Conservation (phyloP, 2,113 vertebrate species). For the Elachura formosa region DNA sequence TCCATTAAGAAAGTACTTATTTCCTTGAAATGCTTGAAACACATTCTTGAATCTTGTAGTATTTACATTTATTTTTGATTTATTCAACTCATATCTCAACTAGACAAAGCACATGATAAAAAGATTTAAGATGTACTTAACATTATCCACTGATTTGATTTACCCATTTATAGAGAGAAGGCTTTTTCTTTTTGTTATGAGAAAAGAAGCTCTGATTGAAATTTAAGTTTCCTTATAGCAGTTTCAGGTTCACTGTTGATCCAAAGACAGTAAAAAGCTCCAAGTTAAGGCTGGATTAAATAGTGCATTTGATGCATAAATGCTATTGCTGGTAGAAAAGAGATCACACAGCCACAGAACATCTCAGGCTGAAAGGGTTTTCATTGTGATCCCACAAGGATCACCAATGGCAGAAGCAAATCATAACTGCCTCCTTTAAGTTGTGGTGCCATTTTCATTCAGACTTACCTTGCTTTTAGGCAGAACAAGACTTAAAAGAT, state of each 20-base stretch:
- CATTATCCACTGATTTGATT: background rate
- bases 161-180: background rate
- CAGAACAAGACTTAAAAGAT: background rate
- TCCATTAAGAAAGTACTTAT: background rate
- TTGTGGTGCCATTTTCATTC: background rate
- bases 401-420: background rate
- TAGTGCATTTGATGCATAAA: background rate
- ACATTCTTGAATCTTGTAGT: background rate
- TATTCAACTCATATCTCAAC: background rate
- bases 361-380: background rate
- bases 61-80: background rate
- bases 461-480: background rate
- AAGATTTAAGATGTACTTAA: background rate
- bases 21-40: background rate
- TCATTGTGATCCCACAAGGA: background rate
- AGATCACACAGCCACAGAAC: background rate
- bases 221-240: background rate
- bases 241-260: background rate
- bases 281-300: background rate
- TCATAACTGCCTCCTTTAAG: background rate
- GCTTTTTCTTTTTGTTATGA: background rate
- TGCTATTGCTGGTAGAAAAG: background rate
- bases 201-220: background rate
- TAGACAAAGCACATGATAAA: background rate
- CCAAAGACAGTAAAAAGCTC: background rate